Evolutionary conservation across 2,888 invertebrate genomes (phyloP), one percentile per base, ranked within the genome.

Genomic region (Parochlus steinenii): DNA sequence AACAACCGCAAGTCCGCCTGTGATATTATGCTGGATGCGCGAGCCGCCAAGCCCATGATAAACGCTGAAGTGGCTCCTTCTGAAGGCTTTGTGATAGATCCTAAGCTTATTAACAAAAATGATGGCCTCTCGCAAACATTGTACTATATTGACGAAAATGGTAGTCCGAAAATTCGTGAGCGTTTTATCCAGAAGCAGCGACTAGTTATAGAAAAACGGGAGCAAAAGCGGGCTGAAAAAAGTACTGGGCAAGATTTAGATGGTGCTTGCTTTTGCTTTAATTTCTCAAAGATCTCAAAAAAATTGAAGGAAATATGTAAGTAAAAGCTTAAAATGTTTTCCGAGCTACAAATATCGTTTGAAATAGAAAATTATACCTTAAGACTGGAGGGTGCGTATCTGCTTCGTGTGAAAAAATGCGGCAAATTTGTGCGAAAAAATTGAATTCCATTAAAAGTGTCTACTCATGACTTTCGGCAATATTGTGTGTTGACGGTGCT

Each of bases 101-200:
- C 51, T n/a, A 54, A 53, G 43, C 41, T 56, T 18, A 58, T 58
- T 33, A 58, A 58, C 43, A 53, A 53, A 41, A 54, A 50, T 39
- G 58, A 58, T 43, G 59, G 59, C 14, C 47, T 58, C 6, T 53
- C 54, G 39, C 55, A 58, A 33, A 53, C 55, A 27, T 55, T 57
- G 52, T 58, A 57, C 42, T 58, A 54, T 46, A 47, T 58, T 40
- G 57, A 58, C 37, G 58, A 58, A 39, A 55, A 55, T 28, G 58
- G 58, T 5, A 58, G 57, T 42, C 58, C 59, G 4, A 54, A 55
- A 37, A 41, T 58, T 40, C 48, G 56, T 6, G 38, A 38, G 15
- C 28, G 34, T 7, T 34, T 22, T 16, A 27, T 34, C 15, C 27
- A 34, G 15, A 27, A 34, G 16, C 34, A 34, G n/a, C 28, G 34